Evolutionary conservation across 2,113 vertebrate species (phyloP).

Genomic region (Martes martes): DNA sequence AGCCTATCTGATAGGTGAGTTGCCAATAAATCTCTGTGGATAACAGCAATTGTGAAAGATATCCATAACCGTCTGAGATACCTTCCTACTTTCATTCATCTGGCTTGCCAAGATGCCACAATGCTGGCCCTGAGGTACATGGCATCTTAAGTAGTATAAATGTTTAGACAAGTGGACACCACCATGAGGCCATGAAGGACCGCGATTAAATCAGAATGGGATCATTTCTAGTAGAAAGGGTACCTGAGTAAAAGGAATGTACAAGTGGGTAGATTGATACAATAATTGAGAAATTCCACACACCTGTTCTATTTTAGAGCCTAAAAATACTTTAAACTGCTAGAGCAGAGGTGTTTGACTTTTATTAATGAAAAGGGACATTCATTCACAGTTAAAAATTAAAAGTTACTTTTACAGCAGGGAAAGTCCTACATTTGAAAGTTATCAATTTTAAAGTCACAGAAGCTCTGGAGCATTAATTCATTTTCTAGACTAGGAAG

Average conservation of each 20-base stretch:
- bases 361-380: not conserved
- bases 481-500: not conserved
- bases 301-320: not conserved
- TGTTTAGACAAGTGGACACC: not conserved
- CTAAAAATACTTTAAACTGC: not conserved
- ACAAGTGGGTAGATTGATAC: not conserved
- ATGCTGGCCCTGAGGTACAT: not conserved
- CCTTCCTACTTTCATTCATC: not conserved
- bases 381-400: conserved; percentile 17
- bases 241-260: not conserved
- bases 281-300: not conserved
- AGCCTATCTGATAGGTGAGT: not conserved
- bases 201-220: not conserved
- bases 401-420: not conserved
- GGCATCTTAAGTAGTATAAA: not conserved
- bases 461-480: not conserved
- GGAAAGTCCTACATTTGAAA: not conserved
- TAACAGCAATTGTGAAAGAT: not conserved
- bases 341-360: not conserved
- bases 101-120: not conserved
- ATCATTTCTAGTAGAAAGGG: not conserved
- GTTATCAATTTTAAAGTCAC: not conserved
- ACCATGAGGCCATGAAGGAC: not conserved
- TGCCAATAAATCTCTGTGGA: not conserved
- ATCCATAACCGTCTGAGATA: not conserved